These are phyloP conservation scores for Zaprionus africanus DNA, from an alignment of 1,140 invertebrate species.

Conservation along the genomic window DNA sequence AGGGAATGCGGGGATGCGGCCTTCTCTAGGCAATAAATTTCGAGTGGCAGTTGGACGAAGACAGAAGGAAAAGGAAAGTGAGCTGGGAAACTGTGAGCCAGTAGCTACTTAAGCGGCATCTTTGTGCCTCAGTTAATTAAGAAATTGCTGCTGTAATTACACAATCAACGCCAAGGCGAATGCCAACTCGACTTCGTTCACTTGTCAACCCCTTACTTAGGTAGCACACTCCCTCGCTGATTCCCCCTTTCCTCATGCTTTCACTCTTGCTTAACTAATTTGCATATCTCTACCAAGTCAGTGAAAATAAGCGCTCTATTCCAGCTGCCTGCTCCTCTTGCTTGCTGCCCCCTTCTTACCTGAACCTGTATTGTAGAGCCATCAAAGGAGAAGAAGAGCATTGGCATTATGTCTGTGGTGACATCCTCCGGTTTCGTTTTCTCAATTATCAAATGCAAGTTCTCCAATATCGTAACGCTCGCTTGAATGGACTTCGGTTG, in stretches of 20 bases:
- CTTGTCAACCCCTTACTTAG: conserved; percentile 55
- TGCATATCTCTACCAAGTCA: conserved; percentile 44
- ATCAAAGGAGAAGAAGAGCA: conserved; percentile 95
- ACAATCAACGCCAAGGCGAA: conserved; percentile 57
- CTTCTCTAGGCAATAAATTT: conserved; percentile 48
- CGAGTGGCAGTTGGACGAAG: background rate
- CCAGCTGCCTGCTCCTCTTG: background rate
- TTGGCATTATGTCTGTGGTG: conserved; percentile 92
- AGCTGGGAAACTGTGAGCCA: conserved; percentile 19
- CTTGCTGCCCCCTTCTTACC: conserved; percentile 86
- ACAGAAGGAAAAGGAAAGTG: background rate
- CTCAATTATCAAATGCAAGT: conserved; percentile 94
- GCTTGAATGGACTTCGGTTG: conserved; percentile 95
- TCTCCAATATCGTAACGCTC: conserved; percentile 95
- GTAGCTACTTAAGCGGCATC: conserved; percentile 50
- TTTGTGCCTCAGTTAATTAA: conserved; percentile 71
- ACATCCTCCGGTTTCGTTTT: conserved; percentile 94
- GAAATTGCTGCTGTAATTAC: conserved; percentile 75
- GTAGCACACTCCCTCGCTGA: background rate
- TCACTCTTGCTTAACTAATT: conserved; percentile 33
- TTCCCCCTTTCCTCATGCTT: background rate
- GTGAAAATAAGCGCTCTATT: conserved; percentile 1
- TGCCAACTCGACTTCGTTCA: conserved; percentile 42
- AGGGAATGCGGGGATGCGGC: background rate
- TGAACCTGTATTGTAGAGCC: conserved; percentile 96